Evolutionary conservation across 2,113 vertebrate species (phyloP).

Genomic region (Thomomys bottae): DNA sequence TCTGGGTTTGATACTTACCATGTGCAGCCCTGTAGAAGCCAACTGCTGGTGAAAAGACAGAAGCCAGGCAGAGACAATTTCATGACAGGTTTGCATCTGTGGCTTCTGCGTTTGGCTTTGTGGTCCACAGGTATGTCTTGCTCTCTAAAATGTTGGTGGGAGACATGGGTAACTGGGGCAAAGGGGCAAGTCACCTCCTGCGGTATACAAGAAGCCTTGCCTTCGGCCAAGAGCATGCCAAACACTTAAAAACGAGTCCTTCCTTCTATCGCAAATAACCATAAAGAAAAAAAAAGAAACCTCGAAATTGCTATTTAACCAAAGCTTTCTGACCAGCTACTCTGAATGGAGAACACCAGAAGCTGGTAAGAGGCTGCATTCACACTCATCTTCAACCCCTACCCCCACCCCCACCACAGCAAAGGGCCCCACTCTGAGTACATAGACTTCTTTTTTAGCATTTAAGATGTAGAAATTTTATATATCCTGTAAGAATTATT

Average conservation of each 20-base stretch:
- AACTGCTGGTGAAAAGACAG: neutral
- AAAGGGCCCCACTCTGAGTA: constrained; percentile 36
- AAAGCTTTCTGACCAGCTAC: constrained; percentile 36
- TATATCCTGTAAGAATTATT: constrained; percentile 72
- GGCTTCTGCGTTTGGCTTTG: neutral
- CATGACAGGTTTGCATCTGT: neutral
- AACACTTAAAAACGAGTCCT: neutral
- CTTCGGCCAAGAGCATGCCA: neutral
- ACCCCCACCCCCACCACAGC: neutral
- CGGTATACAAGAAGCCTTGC: neutral
- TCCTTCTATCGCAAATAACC: neutral
- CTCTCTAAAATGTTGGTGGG: neutral
- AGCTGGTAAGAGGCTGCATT: constrained; percentile 56
- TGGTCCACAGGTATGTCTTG: neutral
- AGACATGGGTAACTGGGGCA: neutral
- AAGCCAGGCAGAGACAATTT: neutral
- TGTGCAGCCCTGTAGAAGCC: constrained; percentile 52
- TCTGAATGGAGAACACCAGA: constrained; percentile 67
- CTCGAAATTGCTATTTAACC: neutral
- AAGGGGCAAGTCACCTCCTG: neutral
- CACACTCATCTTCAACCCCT: constrained; percentile 64
- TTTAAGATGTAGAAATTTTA: constrained; percentile 67
- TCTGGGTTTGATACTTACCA: constrained; percentile 59
- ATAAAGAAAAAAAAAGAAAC: neutral
- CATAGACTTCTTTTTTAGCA: constrained; percentile 52